phyloP scores from a whole-genome alignment of 2,888 invertebrate genomes.

The Abscondita cerata region DNA sequence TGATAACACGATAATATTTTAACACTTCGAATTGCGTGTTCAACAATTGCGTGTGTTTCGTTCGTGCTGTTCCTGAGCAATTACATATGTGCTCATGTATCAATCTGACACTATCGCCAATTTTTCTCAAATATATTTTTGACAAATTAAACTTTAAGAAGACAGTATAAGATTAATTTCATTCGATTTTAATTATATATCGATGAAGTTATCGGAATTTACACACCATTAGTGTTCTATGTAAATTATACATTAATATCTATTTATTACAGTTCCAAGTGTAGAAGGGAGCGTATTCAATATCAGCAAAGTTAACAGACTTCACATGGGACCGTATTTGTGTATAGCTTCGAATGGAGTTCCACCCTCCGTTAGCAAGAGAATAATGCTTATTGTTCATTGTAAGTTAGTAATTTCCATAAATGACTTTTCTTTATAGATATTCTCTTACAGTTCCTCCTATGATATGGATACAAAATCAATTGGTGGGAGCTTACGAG shows the following conservation, averaged over 20 bases:
- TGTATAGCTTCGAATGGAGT: conserved; percentile 83
- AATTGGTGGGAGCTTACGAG: conserved; percentile 71
- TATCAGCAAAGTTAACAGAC: conserved; percentile 72
- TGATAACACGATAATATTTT: conserved; percentile 47
- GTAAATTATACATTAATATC: conserved; percentile 9
- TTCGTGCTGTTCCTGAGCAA: conserved; percentile 38
- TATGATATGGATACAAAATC: conserved; percentile 76
- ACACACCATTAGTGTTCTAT: conserved; percentile 30
- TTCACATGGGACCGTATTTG: conserved; percentile 79
- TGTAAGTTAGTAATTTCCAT: conserved; percentile 62
- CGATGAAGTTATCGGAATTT: conserved; percentile 33
- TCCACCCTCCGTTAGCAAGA: conserved; percentile 87
- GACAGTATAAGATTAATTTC: conserved; percentile 6
- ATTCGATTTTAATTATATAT: conserved; percentile 15
- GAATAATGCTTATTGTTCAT: conserved; percentile 84
- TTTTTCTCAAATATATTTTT: conserved; percentile 19
- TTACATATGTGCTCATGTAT: conserved; percentile 42
- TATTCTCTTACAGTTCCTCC: conserved; percentile 68
- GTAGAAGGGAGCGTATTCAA: conserved; percentile 73
- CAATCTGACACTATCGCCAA: conserved; percentile 39
- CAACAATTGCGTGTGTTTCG: conserved; percentile 31
- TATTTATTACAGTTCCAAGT: conserved; percentile 63
- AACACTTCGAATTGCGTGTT: conserved; percentile 44
- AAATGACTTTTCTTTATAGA: conserved; percentile 11
- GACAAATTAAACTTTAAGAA: conserved; percentile 8